Percentiles rank a stretch among this genome's conserved stretches.
Conservation (phyloP, 2,113 vertebrate species). For the Cettia cetti region DNA sequence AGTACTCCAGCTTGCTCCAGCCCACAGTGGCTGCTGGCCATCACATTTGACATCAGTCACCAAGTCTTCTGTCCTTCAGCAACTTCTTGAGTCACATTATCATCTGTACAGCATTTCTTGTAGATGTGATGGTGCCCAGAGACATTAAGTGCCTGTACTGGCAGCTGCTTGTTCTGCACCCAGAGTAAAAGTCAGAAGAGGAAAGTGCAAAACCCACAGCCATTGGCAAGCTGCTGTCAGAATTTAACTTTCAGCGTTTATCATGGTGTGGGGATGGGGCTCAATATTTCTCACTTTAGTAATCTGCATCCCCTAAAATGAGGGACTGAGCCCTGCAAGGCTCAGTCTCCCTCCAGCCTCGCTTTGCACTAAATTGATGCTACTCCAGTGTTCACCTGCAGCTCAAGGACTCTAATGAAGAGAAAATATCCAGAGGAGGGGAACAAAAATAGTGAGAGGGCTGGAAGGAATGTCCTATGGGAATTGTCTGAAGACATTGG, state of each 20-base stretch:
- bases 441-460: neutral
- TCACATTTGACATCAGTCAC: neutral
- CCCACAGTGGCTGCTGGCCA: neutral
- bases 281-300: neutral
- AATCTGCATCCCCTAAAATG: neutral
- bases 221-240: neutral
- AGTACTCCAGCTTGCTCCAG: neutral
- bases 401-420: neutral
- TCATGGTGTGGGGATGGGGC: neutral
- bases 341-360: accelerated
- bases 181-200: neutral
- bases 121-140: neutral
- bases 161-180: neutral
- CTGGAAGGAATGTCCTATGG: accelerated
- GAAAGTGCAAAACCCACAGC: neutral
- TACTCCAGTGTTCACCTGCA: neutral
- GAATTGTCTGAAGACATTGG: accelerated
- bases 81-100: neutral
- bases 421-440: neutral
- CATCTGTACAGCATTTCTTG: neutral
- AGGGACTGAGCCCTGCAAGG: neutral
- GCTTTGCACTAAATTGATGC: neutral
- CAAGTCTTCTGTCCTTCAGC: neutral
- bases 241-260: neutral
- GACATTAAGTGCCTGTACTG: neutral